A percentile compares a stretch with the other conserved stretches of the same genome.
These are phyloP conservation scores for Astropecten irregularis DNA, from an alignment of 53 echinoderm and acorn worm species.

Conservation along the genomic window DNA sequence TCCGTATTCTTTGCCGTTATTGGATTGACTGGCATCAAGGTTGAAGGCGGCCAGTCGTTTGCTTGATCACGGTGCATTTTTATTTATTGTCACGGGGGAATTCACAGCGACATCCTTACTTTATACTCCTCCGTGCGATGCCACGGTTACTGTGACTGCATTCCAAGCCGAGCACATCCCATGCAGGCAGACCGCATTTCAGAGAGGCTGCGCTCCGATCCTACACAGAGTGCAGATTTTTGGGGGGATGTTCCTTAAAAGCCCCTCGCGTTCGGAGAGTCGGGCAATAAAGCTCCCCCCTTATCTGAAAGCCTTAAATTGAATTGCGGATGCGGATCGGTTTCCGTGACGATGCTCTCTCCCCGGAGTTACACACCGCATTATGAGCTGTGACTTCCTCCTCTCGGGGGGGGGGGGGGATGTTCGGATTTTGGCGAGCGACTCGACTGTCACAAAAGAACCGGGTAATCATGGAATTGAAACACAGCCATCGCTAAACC, in stretches of 20 bases:
- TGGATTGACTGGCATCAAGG: constrained; percentile 34
- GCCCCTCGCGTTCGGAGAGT: constrained; percentile 36
- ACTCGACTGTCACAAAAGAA: too few relatives aligned
- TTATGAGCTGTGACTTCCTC: constrained; percentile 45
- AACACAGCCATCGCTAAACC: too few relatives aligned
- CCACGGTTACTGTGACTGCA: too few relatives aligned
- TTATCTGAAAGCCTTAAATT: constrained; percentile 41
- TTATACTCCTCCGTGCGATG: too few relatives aligned
- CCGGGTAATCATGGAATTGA: too few relatives aligned
- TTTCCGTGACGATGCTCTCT: constrained; percentile 9
- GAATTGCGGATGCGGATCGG: constrained; percentile 34
- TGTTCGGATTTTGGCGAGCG: too few relatives aligned
- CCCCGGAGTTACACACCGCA: constrained; percentile 3
- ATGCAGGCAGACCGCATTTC: too few relatives aligned
- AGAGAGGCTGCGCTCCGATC: too few relatives aligned
- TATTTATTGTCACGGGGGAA: constrained; percentile 30
- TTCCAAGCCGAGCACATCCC: too few relatives aligned
- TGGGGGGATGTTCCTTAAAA: constrained; percentile 40
- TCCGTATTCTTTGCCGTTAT: neutral
- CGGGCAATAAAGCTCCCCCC: too few relatives aligned
- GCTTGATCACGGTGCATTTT: constrained; percentile 32
- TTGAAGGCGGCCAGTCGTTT: constrained; percentile 22
- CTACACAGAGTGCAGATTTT: too few relatives aligned
- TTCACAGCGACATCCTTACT: too few relatives aligned
- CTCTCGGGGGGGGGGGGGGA: neutral